Conservation (phyloP, 2,888 invertebrate genomes). For the Pollenia griseotomentosa region DNA sequence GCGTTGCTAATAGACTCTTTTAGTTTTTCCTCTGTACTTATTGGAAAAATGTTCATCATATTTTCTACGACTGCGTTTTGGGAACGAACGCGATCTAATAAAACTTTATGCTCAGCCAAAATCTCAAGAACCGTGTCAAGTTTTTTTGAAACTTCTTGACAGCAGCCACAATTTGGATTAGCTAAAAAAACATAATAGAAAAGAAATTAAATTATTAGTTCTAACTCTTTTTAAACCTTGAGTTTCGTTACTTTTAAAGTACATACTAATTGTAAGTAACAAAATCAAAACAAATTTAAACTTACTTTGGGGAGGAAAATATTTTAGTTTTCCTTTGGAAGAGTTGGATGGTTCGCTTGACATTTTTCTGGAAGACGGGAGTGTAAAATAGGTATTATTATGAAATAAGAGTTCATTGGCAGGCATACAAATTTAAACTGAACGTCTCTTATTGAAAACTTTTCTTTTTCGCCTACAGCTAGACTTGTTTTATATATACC, state of each 20-base stretch:
- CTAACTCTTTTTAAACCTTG: background rate
- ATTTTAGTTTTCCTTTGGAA: slow-evolving; percentile 2
- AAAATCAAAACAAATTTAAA: too few relatives aligned
- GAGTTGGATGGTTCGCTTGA: background rate
- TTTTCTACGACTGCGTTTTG: too few relatives aligned
- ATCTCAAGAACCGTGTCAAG: background rate
- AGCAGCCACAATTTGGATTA: background rate
- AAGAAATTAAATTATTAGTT: background rate
- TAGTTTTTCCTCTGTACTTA: slow-evolving; percentile 13
- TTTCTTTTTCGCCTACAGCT: background rate
- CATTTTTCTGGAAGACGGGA: background rate
- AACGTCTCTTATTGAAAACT: background rate
- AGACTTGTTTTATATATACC: background rate
- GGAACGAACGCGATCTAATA: background rate
- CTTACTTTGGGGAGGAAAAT: background rate
- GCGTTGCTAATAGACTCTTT: slow-evolving; percentile 3
- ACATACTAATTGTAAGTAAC: too few relatives aligned
- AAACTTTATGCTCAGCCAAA: slow-evolving; percentile 11
- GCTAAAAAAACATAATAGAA: too few relatives aligned
- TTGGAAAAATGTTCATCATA: background rate
- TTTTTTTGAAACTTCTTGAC: slow-evolving; percentile 6
- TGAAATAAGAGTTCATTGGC: background rate
- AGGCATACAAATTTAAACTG: slow-evolving; percentile 15
- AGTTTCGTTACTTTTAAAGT: too few relatives aligned
- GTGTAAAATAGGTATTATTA: too few relatives aligned